Conservation (phyloP, 2,797 vertebrate species). For the Tauraco hartlaubi region DNA sequence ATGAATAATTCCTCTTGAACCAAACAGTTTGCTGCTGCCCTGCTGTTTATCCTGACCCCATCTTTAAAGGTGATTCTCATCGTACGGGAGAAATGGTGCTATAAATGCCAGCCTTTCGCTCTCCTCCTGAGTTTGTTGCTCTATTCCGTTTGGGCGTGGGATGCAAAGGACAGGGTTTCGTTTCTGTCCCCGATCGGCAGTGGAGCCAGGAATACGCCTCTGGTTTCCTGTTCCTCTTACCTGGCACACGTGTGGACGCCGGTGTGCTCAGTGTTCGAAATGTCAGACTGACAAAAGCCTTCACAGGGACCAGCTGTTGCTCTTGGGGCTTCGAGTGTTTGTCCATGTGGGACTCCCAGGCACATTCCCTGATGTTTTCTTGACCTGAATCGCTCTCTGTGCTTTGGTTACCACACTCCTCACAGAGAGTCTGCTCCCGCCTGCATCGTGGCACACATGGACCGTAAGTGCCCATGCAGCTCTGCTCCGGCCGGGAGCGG, state of each 20-base stretch:
- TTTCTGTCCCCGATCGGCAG: neutral
- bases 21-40: neutral
- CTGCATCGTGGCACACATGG: accelerated
- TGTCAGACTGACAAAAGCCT: neutral
- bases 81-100: neutral
- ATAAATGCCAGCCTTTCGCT: neutral
- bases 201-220: accelerated
- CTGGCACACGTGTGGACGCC: accelerated
- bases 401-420: neutral
- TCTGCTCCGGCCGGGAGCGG: neutral
- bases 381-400: neutral
- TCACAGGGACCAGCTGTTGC: neutral
- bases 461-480: accelerated
- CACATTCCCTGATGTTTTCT: neutral
- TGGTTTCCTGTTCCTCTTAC: neutral
- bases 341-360: neutral
- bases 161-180: neutral
- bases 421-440: accelerated
- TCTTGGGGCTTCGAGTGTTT: neutral
- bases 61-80: neutral
- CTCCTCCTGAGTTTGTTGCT: neutral
- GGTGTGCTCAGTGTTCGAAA: accelerated
- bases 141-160: neutral
- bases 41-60: neutral
- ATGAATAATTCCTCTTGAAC: constrained; percentile 42